Base-by-base conservation (phyloP, 2,797 vertebrate species). In the Ataeniobius toweri region DNA sequence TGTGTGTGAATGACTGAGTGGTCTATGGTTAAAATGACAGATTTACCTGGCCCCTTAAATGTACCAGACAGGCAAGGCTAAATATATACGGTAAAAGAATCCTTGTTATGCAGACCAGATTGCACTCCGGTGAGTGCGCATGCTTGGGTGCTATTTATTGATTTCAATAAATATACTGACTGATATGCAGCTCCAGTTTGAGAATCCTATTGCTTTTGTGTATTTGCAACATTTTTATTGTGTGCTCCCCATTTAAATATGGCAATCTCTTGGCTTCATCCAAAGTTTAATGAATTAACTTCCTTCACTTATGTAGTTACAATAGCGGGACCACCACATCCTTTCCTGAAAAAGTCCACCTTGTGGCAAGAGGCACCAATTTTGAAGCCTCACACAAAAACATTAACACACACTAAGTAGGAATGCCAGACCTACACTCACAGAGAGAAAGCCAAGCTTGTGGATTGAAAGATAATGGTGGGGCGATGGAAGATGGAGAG, bases 1-100 rank as follows among this genome's bases (percentile, higher is more conserved):
- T 51, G 56, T 56, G 80, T 50, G 83, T 44, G 77, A 48, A 73
- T 78, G 78, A 80, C 56, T 89, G 82, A 88, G 83, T 83, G 83
- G 84, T 87, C 82, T 80, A 85, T 83, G 87, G 86, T 83, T 91
- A 86, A 94, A 95, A 94, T 94, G 93, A 95, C 94, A 96, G 93
- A 95, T 95, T 95, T 95, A 94, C 92, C 88, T 90, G 83, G 84
- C 86, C 93, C 93, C 91, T 95, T 94, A 94, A 95, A 94, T 53
- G 91, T 92, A 94, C 75, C 89, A 93, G 93, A 94, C 93, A 94
- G 92, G 78, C 88, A 83, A 70, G 85, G 88, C 90, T 93, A 86
- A 90, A 85, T 80, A 83, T 80, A 83, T 90, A 91, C 93, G 93
- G 94, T 94, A 92, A 93, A 90, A 87, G 89, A 90, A 86, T 86